These are phyloP conservation scores for Ischnura elegans DNA, from an alignment of 2,888 invertebrate genomes.

Conservation along the genomic window DNA sequence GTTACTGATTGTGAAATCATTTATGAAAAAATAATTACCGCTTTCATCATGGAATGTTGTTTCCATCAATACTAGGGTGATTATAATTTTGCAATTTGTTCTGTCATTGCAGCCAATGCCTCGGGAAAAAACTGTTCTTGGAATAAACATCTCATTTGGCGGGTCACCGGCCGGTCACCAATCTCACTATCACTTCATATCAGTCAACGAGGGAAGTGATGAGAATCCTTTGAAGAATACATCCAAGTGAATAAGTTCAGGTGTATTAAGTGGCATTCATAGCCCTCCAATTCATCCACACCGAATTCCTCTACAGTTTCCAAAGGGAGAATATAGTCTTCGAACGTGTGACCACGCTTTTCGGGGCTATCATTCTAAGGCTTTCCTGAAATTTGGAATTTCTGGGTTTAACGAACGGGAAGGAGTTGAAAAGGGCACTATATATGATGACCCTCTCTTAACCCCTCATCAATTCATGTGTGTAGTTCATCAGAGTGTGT, in stretches of 20 bases:
- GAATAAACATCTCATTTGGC: not conserved
- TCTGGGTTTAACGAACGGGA: not conserved
- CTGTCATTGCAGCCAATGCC: not conserved
- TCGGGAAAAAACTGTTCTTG: not conserved
- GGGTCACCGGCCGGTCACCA: not conserved
- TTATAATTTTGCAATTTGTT: no score
- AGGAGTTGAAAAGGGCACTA: not conserved
- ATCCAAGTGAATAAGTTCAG: not conserved
- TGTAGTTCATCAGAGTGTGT: conserved; percentile 45
- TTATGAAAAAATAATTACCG: no score
- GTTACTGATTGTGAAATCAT: no score
- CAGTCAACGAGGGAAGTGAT: not conserved
- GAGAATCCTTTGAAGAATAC: not conserved
- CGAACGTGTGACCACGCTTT: not conserved
- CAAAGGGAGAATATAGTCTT: not conserved
- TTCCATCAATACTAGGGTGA: no score
- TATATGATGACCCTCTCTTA: not conserved
- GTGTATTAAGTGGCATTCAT: not conserved
- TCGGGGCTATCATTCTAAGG: not conserved
- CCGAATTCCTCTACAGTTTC: not conserved
- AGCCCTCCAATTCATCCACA: not conserved
- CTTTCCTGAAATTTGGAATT: not conserved
- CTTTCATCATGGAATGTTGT: no score
- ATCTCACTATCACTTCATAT: not conserved
- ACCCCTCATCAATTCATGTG: not conserved